phyloP scores from a whole-genome alignment of 2,797 vertebrate genomes.

The Phalloptychus januarius region DNA sequence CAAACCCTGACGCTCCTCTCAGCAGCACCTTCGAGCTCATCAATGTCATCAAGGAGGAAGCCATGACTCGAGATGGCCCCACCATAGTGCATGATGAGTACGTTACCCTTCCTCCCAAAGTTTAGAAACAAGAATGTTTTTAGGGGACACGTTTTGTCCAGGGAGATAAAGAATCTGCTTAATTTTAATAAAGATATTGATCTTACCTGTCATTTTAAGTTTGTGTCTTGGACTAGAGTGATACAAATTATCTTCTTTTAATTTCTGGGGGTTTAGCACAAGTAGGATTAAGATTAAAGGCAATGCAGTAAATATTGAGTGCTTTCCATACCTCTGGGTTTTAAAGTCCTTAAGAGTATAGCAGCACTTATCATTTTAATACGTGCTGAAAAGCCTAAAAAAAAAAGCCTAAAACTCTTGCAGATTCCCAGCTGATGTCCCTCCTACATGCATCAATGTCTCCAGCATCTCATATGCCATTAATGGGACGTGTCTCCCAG shows the following conservation, averaged over 20 bases:
- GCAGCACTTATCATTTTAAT: constrained; percentile 10
- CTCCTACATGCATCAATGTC: constrained; percentile 28
- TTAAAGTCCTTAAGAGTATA: constrained; percentile 28
- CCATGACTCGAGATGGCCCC: constrained; percentile 96
- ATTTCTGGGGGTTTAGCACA: constrained; percentile 7
- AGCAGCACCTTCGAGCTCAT: constrained; percentile 98
- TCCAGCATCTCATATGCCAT: constrained; percentile 30
- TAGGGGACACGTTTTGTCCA: background rate
- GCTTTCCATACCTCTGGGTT: constrained; percentile 12
- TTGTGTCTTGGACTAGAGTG: background rate
- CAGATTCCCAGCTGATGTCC: constrained; percentile 31
- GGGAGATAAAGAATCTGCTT: background rate
- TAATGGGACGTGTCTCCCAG: constrained; percentile 16
- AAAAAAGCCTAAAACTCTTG: constrained; percentile 32
- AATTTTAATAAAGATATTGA: background rate
- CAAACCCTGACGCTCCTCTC: constrained; percentile 94
- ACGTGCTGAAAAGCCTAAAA: no score
- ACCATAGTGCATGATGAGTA: constrained; percentile 99
- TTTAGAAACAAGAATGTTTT: background rate
- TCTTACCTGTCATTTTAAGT: background rate
- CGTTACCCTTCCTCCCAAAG: constrained; percentile 44
- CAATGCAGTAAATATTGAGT: constrained; percentile 19
- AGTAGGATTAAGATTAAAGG: constrained; percentile 6
- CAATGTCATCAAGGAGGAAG: constrained; percentile 99
- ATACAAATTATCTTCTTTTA: constrained; percentile 8